Evolutionary conservation across 2,113 vertebrate species (phyloP), one percentile per base, ranked within the genome.

Genomic region (Lophius piscatorius): DNA sequence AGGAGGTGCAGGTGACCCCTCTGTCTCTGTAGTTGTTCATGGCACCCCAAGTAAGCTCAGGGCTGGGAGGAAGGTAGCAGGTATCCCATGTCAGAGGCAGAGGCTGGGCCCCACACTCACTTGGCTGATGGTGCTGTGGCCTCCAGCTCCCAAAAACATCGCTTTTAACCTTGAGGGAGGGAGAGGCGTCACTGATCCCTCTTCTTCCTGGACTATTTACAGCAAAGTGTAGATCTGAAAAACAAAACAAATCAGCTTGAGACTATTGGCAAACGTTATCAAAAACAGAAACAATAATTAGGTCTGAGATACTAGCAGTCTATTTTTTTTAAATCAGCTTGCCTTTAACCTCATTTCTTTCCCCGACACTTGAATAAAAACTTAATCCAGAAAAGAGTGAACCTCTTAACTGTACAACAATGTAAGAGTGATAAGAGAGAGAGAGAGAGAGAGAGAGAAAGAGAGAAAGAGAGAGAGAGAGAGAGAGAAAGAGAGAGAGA

Each of bases 1-100:
- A 85, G 47, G 88, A 78, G 91, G 71, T 92, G 89, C 75, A 91
- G 29, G 91, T 92, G 52, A 92, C 84, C 74, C 93, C 88, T 74
- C 90, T 90, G 88, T 95, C 90, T 86, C 90, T 91, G 86, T 94
- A 95, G 62, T 88, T 91, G 87, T 92, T 95, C 94, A 98, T 94
- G 89, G 89, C 89, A 85, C 87, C 82, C 38, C 63, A 61, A 69
- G 59, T 71, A 65, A 85, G 81, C 74, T 88, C 84, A 89, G 70
- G 81, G 85, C 82, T 54, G 72, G 62, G 54, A 46, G 64, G 56
- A 81, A 75, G 70, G 59, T 73, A 68, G 45, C 52, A 63, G 75
- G 85, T 88, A 88, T 92, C 81, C 90, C 91, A 87, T 87, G 35
- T n/a, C 70, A 78, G 73, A 56, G 64, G 57, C 64, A 66, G 71